These are phyloP conservation scores for Arremon brunneinucha DNA, from an alignment of 2,797 vertebrate genomes.

Conservation along the genomic window DNA sequence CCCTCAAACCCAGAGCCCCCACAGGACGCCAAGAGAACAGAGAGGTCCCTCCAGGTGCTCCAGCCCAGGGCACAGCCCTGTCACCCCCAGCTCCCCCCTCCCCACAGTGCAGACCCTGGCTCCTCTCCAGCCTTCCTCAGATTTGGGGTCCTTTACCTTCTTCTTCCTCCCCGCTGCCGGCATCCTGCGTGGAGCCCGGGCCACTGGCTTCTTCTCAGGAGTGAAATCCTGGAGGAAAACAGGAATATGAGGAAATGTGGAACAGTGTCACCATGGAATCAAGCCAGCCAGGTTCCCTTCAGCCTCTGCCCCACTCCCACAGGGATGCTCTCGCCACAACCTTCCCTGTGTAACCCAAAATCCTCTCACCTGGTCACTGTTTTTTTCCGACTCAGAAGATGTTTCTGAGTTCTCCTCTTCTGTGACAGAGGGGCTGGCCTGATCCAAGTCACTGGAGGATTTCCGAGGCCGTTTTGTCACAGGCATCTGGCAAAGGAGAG, in stretches of 20 bases:
- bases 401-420: conserved; percentile 89
- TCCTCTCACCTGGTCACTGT: conserved; percentile 89
- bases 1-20: not conserved
- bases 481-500: conserved; percentile 47
- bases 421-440: conserved; percentile 85
- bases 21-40: not conserved
- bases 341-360: accelerated
- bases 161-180: conserved; percentile 66
- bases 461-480: conserved; percentile 82
- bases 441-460: conserved; percentile 86
- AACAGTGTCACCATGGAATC: accelerated
- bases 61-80: not conserved
- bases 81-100: too few species aligned
- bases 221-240: conserved; percentile 86
- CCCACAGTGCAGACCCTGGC: not conserved
- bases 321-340: not conserved
- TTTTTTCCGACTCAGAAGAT: conserved; percentile 90
- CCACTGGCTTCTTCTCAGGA: conserved; percentile 85
- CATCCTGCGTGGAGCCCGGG: conserved; percentile 60
- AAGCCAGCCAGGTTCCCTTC: not conserved
- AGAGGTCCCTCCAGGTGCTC: not conserved
- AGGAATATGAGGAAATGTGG: not conserved
- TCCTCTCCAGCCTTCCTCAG: not conserved
- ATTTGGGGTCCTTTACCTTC: conserved; percentile 57
- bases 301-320: not conserved